Evolutionary conservation across 2,888 invertebrate genomes (phyloP).

Genomic region (Biston stratarius): DNA sequence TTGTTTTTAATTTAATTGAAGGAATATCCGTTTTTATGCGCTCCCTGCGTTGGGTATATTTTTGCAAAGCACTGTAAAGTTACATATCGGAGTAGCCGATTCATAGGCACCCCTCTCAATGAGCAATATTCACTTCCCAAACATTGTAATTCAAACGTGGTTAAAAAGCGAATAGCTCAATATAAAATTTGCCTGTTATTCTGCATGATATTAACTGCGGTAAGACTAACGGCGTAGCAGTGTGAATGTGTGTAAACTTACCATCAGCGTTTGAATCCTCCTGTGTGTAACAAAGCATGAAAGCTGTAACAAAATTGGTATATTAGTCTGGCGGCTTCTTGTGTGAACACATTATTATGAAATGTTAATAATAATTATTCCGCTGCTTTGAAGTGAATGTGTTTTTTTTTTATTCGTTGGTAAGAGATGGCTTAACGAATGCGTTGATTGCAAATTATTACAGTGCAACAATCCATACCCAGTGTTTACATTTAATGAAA

Average conservation of each 20-base stretch:
- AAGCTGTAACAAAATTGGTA: constrained; percentile 91
- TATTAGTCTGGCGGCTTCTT: constrained; percentile 52
- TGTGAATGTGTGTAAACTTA: constrained; percentile 82
- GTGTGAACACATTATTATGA: constrained; percentile 23
- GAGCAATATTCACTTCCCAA: constrained; percentile 53
- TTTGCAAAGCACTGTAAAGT: constrained; percentile 16
- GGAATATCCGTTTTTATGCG: no score
- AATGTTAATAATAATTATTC: not conserved
- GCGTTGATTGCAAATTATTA: constrained; percentile 25
- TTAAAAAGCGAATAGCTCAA: constrained; percentile 77
- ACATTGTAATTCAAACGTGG: constrained; percentile 56
- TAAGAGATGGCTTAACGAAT: constrained; percentile 5
- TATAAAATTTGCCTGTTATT: constrained; percentile 71
- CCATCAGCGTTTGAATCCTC: constrained; percentile 96
- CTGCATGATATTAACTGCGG: constrained; percentile 33
- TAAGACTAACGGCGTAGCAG: constrained; percentile 67
- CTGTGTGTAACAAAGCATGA: constrained; percentile 98
- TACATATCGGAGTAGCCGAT: constrained; percentile 11
- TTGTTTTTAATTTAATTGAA: no score
- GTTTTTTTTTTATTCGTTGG: no score
- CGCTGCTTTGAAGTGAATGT: no score
- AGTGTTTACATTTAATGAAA: constrained; percentile 14
- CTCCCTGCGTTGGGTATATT: constrained; percentile 4
- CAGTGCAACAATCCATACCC: constrained; percentile 24
- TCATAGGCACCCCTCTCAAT: constrained; percentile 37